Base-by-base conservation (phyloP, 1,140 invertebrate species). In the Liolophura sinensis region DNA sequence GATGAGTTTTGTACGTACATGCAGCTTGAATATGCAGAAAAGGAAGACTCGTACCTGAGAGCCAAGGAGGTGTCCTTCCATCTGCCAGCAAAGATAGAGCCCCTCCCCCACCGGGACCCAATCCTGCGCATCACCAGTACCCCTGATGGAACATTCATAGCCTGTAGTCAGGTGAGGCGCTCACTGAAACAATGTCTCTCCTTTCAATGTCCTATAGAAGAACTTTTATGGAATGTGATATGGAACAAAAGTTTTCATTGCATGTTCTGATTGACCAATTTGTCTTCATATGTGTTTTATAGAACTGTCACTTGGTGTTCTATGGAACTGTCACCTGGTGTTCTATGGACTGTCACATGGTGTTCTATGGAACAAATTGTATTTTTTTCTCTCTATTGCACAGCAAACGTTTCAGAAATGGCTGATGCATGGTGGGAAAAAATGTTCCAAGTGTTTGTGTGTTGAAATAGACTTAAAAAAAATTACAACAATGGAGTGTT, bases 1-100 rank as follows among this genome's bases (percentile, higher is more conserved):
- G 82, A 85, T 70, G 83, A 84, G 68, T 84, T 85, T 64, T 85
- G 84, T 73, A 85, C 82, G 1, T 85, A 84, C 76, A 83, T 85
- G 82, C 84, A 84, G 67, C 71, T 84, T 40, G 78, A 83, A 60
- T 84, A 83, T 73, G 75, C 79, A 0, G 82, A 84, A 68, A 85
- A 84, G 65, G 82, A 84, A 70, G 82, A 83, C 58, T 82, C 79
- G 5, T 83, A 83, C 58, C 72, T 79, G 25, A 64, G 81, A 12
- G 73, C 79, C 18, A 82, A 82, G 58, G 81, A 82, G 49, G 79
- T 84, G 24, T 60, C 73, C 22, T 85, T 85, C 63, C 74, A 78
- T 50, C 67, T 82, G n/a, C 84, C 84, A 4, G 84, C 84, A 11
- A 82, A 77, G 60, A 76, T 76, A 49, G 73, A 78, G 47, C 77